Conservation (phyloP, 2,888 invertebrate species). For the Eudasyphora cyanicolor region DNA sequence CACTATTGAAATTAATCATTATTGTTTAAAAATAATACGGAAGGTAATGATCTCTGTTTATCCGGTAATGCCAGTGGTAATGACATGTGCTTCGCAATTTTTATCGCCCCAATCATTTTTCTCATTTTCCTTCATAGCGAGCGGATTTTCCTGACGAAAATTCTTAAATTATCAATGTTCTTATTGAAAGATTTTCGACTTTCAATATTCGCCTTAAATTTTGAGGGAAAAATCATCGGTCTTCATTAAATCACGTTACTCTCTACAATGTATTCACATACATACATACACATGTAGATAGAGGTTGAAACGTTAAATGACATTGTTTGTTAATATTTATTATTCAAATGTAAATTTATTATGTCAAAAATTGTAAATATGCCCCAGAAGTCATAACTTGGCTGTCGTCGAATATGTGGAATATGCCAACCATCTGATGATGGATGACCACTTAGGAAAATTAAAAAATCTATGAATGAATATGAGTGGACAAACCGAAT, state of each 20-base stretch:
- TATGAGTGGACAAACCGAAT: background rate
- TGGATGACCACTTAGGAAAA: slow-evolving; percentile 80
- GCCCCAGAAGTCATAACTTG: slow-evolving; percentile 33
- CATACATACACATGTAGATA: slow-evolving; percentile 11
- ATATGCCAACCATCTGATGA: slow-evolving; percentile 78
- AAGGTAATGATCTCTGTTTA: too few species aligned
- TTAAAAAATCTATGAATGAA: slow-evolving; percentile 72
- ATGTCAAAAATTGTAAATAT: slow-evolving; percentile 36
- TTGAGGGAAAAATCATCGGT: background rate
- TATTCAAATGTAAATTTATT: slow-evolving; percentile 34
- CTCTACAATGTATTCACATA: too few species aligned
- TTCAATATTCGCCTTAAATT: background rate
- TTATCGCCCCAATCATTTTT: too few species aligned
- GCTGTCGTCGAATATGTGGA: slow-evolving; percentile 70
- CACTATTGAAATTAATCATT: too few species aligned
- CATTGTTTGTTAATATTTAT: slow-evolving; percentile 16
- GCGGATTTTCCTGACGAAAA: too few species aligned
- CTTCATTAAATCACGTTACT: too few species aligned
- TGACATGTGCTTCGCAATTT: too few species aligned
- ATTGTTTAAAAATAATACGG: too few species aligned
- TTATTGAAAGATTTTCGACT: too few species aligned
- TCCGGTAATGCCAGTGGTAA: too few species aligned
- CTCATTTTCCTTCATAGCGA: too few species aligned
- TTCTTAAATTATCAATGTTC: too few species aligned
- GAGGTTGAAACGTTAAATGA: slow-evolving; percentile 1